These are phyloP conservation scores for Xiphophorus birchmanni DNA, from an alignment of 2,797 vertebrate genomes.

Conservation along the genomic window DNA sequence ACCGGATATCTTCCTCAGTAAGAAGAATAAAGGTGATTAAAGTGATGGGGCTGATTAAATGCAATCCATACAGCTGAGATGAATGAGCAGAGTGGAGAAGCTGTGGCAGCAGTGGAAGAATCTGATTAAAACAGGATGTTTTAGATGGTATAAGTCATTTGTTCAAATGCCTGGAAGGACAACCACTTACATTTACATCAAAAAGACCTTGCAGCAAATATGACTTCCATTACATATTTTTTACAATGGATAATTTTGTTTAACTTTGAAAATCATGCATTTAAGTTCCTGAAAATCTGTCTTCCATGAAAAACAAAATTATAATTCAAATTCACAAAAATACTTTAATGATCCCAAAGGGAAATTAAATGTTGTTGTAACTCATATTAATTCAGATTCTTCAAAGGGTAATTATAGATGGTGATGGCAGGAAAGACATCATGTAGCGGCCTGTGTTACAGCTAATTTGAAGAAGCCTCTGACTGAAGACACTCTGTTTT, in stretches of 20 bases:
- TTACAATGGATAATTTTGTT: neutral
- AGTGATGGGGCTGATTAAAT: constrained; percentile 41
- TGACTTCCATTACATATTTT: rapidly evolving
- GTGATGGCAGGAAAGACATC: no score
- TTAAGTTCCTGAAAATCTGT: neutral
- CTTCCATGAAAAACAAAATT: neutral
- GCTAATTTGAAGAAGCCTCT: no score
- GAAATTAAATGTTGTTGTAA: no score
- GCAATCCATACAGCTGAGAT: constrained; percentile 22
- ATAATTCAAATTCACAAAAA: no score
- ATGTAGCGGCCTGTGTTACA: no score
- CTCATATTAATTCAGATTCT: no score
- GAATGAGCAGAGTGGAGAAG: constrained; percentile 17
- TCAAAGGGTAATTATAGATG: no score
- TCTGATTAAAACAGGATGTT: constrained; percentile 3
- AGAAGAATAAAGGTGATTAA: constrained; percentile 21
- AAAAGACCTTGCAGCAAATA: neutral
- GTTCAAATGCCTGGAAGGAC: neutral
- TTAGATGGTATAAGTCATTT: constrained; percentile 14
- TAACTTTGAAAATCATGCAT: neutral
- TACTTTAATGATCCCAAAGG: no score
- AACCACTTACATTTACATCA: neutral
- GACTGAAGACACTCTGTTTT: no score
- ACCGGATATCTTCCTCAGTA: constrained; percentile 21
- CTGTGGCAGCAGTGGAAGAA: neutral